Evolutionary conservation across 2,797 vertebrate genomes (phyloP).

Genomic region (Peromyscus attwateri): DNA sequence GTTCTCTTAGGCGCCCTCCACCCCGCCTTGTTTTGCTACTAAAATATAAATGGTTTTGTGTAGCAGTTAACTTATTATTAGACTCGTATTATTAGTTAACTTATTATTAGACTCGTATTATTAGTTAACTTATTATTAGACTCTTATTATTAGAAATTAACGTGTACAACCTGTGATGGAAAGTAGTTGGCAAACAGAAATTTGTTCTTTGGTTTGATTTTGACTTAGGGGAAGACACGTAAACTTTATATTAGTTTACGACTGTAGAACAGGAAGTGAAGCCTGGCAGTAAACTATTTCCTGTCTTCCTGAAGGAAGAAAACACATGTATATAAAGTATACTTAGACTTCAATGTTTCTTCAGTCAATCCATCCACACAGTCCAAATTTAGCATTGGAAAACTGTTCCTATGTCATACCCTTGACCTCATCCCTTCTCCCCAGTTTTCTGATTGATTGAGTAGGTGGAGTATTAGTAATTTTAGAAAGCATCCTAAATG

Average conservation of each 20-base stretch:
- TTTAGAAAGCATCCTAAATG: constrained; percentile 56
- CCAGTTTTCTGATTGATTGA: constrained; percentile 57
- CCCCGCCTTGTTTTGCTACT: constrained; percentile 24
- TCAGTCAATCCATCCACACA: neutral
- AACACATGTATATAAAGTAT: constrained; percentile 43
- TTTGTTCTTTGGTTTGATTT: constrained; percentile 52
- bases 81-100: constrained; percentile 39
- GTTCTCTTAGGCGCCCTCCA: constrained; percentile 26
- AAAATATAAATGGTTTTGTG: constrained; percentile 69
- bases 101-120: constrained; percentile 43
- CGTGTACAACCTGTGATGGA: constrained; percentile 39
- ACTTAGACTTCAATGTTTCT: constrained; percentile 16
- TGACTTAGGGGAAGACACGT: neutral
- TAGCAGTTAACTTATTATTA: constrained; percentile 56
- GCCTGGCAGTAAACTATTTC: constrained; percentile 64
- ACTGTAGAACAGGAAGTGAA: constrained; percentile 74
- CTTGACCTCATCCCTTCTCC: neutral
- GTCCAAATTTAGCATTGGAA: constrained; percentile 41
- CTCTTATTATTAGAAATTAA: constrained; percentile 55
- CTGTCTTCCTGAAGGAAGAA: constrained; percentile 70
- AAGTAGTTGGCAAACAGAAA: constrained; percentile 25
- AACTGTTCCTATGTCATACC: neutral
- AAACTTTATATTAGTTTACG: constrained; percentile 52
- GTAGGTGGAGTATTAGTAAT: constrained; percentile 28
- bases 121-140: constrained; percentile 10